Base-by-base conservation (phyloP, 2,113 vertebrate genomes). In the Pampusana beccarii region DNA sequence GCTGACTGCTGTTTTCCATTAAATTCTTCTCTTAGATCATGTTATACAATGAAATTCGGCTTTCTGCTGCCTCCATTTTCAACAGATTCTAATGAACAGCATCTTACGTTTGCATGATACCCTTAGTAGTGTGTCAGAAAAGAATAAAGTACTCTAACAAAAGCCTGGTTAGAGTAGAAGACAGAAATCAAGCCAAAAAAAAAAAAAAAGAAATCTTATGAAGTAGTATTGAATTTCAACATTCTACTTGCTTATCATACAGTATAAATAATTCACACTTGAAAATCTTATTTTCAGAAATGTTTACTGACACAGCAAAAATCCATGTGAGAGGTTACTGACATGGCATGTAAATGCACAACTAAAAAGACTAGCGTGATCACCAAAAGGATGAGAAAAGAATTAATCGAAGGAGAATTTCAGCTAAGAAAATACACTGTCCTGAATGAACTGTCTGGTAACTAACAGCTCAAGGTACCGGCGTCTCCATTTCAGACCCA, bases 231-330 rank as follows among this genome's bases (percentile, higher is more conserved):
- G 97, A 97, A 98, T 99, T 99, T 98, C 98, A 88, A 95, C 96
- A 93, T 96, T 96, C 97, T 72, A 73, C 95, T 98, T 98, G 79
- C 96, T 98, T 98, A 97, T 98, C 96, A 98, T 96, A 93, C 58
- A 92, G 95, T 79, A 98, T 98, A 98, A 99, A 99, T 98, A 98
- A 98, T 98, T 98, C 98, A 99, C 97, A 95, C 28, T 93, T 83
- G 96, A 97, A 98, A 98, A 97, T 97, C 97, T 97, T 97, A 98
- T 98, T 97, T 98, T 98, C 97, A 97, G 96, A 98, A 98, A 98
- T 98, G 98, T 98, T 98, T 98, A 98, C 98, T 98, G 97, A 99
- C 98, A 98, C 92, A 97, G 98, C 97, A 90, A 74, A 89, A 87
- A 97, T 94, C 97, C 95, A 93, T 95, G 97, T 86, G 86, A 97